Evolutionary conservation across 2,888 invertebrate species (phyloP).

Genomic region (Thymelicus acteon): DNA sequence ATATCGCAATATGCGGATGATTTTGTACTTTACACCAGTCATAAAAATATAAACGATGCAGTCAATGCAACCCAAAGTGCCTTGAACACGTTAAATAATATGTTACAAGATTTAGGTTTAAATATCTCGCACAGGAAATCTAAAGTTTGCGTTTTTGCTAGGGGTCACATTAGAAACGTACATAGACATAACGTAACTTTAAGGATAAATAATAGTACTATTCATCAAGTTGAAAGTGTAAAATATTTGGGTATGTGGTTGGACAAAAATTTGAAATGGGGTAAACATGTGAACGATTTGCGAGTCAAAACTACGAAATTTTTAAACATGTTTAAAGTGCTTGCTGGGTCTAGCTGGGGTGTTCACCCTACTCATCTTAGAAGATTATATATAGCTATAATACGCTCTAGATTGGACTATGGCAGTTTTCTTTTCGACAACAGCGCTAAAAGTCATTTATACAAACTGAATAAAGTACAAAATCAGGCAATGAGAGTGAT

Average conservation of each 20-base stretch:
- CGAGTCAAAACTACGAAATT: conserved; percentile 31
- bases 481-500: conserved; percentile 43
- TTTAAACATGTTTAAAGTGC: conserved; percentile 42
- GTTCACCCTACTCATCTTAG: conserved; percentile 45
- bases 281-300: conserved; percentile 42
- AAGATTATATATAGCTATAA: conserved; percentile 45
- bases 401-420: conserved; percentile 47
- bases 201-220: conserved; percentile 23
- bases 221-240: conserved; percentile 38
- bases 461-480: conserved; percentile 44
- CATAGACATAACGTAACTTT: conserved; percentile 25
- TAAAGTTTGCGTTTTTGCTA: conserved; percentile 44
- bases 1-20: conserved; percentile 36
- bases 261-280: conserved; percentile 40
- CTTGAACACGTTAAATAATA: conserved; percentile 28
- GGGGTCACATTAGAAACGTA: conserved; percentile 23
- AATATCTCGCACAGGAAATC: conserved; percentile 42
- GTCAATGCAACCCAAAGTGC: conserved; percentile 31
- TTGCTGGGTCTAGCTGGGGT: conserved; percentile 45
- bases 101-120: conserved; percentile 41
- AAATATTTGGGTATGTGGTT: conserved; percentile 38
- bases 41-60: conserved; percentile 18
- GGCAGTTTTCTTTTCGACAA: conserved; percentile 42
- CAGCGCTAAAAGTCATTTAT: conserved; percentile 37
- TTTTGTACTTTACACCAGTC: conserved; percentile 42